Base-by-base conservation (phyloP, 2,797 vertebrate genomes). In the Perodicticus potto region DNA sequence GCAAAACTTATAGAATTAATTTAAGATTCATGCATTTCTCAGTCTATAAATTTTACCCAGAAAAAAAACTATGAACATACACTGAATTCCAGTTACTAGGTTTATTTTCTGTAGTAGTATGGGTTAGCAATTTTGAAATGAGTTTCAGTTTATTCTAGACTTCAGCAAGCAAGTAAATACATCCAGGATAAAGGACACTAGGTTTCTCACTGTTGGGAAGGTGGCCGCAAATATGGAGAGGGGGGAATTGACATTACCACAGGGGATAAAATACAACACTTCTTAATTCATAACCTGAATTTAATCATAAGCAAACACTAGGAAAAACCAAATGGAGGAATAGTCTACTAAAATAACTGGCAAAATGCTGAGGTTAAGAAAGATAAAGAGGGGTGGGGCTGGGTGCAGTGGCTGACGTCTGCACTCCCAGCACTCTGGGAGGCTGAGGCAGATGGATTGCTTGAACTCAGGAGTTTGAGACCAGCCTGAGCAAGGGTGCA, bases 241-340 rank as follows among this genome's bases (percentile, higher is more conserved):
- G 19, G 34, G 13, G 4, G 29, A 67, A 59, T 59, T 32, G 80
- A 29, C 49, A 63, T 43, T 43, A 89, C 45, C 63, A 37, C 91
- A 80, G 69, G 69, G 5, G 45, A 65, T 27, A 55, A 72, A 59
- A 57, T 13, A 82, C 20, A 76, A 4, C 16, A 37, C 27, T 77
- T 92, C 55, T 86, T 82, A 95, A 59, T 29, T 91, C 82, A 92
- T 61, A 81, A 93, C 20, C 78, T 83, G 63, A 95, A 93, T 88
- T 43, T 65, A 77, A 92, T 92, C 82, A 94, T 40, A 93, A 85
- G 82, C 49, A 78, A 95, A 94, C 10, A 57, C 55, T 11, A 96
- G 90, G 78, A n/a, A 88, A 90, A 88, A 57, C 69, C 90, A 88
- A 87, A 92, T 0, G 2, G 8, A 83, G 53, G 57, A n/a, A 80